phyloP scores from a whole-genome alignment of 2,113 vertebrate species.

The Brienomyrus longianalis region DNA sequence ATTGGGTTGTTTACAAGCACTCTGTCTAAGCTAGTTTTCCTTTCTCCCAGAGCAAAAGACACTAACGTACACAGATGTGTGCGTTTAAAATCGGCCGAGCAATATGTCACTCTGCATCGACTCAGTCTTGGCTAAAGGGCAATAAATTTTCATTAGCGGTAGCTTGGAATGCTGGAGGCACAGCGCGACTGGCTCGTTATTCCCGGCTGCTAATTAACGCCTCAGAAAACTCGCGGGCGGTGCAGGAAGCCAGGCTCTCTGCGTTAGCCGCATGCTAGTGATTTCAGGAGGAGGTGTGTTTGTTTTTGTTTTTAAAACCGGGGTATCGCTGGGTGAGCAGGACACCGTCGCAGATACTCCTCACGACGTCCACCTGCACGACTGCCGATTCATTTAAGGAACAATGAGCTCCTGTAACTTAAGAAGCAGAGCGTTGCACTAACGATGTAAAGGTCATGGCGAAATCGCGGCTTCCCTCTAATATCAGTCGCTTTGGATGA shows the following conservation, averaged over 20 bases:
- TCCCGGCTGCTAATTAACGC: conserved; percentile 36
- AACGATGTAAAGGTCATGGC: background rate
- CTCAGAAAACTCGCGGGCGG: background rate
- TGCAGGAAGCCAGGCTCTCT: background rate
- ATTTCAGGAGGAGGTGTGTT: background rate
- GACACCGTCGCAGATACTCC: background rate
- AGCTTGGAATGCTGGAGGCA: conserved; percentile 19
- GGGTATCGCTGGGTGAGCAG: background rate
- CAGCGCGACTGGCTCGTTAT: conserved; percentile 23
- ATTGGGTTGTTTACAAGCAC: background rate
- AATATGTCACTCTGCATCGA: conserved; percentile 25
- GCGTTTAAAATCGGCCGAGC: conserved; percentile 17
- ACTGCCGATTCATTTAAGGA: background rate
- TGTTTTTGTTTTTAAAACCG: background rate
- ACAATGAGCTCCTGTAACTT: background rate
- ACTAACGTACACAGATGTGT: background rate
- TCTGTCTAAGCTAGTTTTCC: background rate
- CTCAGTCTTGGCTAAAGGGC: conserved; percentile 8
- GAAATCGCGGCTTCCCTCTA: background rate
- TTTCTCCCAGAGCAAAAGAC: background rate
- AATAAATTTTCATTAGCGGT: conserved; percentile 19
- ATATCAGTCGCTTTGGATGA: background rate
- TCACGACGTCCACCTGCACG: background rate
- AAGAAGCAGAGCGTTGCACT: background rate
- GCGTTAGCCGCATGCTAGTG: background rate